phyloP scores from a whole-genome alignment of 2,888 invertebrate species.

The Pardosa pseudoannulata region DNA sequence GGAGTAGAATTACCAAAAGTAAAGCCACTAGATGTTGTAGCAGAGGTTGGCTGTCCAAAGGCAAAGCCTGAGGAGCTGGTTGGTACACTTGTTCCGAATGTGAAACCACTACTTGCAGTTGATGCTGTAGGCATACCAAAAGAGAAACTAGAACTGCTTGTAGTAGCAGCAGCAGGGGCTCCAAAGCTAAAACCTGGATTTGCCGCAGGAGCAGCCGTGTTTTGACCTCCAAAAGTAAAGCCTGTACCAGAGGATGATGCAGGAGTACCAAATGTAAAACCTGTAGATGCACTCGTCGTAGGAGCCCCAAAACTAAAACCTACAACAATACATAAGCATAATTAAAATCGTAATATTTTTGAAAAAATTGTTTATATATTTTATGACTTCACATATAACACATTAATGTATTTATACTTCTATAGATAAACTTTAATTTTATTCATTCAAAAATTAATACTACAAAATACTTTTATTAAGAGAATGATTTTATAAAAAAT shows the following conservation, averaged over 20 bases:
- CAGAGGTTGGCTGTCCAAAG: constrained; percentile 23
- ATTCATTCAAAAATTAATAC: too few relatives aligned
- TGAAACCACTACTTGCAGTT: constrained; percentile 35
- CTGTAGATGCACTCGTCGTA: constrained; percentile 26
- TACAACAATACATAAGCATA: neutral
- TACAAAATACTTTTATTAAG: too few relatives aligned
- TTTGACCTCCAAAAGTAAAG: neutral
- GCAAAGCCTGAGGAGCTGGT: constrained; percentile 16
- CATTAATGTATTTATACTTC: too few relatives aligned
- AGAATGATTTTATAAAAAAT: too few relatives aligned
- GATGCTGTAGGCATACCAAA: constrained; percentile 34
- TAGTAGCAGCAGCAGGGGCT: constrained; percentile 23
- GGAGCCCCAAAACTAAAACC: constrained; percentile 41
- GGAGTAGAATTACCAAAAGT: constrained; percentile 38
- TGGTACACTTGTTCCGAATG: constrained; percentile 27
- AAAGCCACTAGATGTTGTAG: constrained; percentile 13
- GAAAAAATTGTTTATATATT: too few relatives aligned
- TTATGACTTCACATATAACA: too few relatives aligned
- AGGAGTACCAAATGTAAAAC: constrained; percentile 50
- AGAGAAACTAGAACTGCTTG: constrained; percentile 19
- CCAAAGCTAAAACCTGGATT: constrained; percentile 15
- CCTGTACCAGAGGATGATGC: constrained; percentile 18
- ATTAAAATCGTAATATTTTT: too few relatives aligned
- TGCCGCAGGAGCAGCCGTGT: neutral
- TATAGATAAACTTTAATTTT: too few relatives aligned